phyloP scores from a whole-genome alignment of 2,797 vertebrate species.

The Valencia hispanica region DNA sequence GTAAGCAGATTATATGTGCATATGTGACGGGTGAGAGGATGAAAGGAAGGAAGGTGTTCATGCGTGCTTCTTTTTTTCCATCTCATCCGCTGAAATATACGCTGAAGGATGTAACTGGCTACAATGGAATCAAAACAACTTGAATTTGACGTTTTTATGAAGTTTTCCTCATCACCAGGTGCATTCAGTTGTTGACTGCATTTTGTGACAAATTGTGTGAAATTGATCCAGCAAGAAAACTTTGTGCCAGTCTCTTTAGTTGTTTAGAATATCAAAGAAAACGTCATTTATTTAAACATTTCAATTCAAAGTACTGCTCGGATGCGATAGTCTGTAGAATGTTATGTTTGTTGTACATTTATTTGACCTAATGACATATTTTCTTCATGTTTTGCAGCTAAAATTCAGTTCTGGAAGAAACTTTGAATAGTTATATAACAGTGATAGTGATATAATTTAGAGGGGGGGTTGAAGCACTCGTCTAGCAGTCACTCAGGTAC shows the following conservation, averaged over 20 bases:
- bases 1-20: slow-evolving; percentile 50
- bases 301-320: too few species aligned
- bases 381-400: too few species aligned
- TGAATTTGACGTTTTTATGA: slow-evolving; percentile 47
- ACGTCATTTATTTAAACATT: too few species aligned
- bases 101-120: slow-evolving; percentile 21
- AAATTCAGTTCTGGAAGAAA: too few species aligned
- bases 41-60: slow-evolving; percentile 8
- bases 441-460: too few species aligned
- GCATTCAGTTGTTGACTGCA: slow-evolving; percentile 8
- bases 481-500: neutral
- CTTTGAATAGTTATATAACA: too few species aligned
- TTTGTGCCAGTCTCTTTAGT: slow-evolving; percentile 5
- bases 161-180: slow-evolving; percentile 45
- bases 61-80: slow-evolving; percentile 27
- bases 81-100: slow-evolving; percentile 62
- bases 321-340: too few species aligned
- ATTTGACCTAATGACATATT: too few species aligned
- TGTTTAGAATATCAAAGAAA: too few species aligned
- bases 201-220: slow-evolving; percentile 26
- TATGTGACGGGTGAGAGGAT: slow-evolving; percentile 30
- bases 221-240: slow-evolving; percentile 14
- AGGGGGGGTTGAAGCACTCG: too few species aligned
- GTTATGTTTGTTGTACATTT: too few species aligned
- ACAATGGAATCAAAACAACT: slow-evolving; percentile 4